Conservation (phyloP, 2,797 vertebrate species). For the Phoxinus dragarum region DNA sequence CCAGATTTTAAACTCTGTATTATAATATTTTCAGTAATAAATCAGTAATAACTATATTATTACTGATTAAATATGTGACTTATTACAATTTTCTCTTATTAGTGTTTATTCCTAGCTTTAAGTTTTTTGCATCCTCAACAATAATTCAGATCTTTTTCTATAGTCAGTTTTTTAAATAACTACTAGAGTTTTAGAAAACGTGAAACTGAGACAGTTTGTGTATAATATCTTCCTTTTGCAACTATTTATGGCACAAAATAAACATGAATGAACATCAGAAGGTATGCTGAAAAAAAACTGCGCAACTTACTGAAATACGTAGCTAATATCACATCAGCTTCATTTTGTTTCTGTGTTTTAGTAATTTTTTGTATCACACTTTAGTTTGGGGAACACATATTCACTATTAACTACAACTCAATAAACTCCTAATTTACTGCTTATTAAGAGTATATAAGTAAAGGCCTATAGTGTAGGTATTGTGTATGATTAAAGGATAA, state of each 20-base stretch:
- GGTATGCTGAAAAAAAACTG: not conserved
- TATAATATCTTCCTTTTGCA: not conserved
- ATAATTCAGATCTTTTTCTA: not conserved
- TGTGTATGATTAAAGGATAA: too few species aligned
- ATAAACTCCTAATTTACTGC: not conserved
- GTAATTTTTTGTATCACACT: not conserved
- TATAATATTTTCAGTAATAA: not conserved
- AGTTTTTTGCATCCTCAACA: not conserved
- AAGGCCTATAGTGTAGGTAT: too few species aligned
- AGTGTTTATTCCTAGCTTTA: not conserved
- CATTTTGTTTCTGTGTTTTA: too few species aligned
- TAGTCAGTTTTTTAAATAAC: not conserved
- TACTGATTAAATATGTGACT: not conserved
- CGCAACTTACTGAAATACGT: not conserved
- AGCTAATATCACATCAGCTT: not conserved
- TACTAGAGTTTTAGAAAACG: not conserved
- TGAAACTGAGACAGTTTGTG: not conserved
- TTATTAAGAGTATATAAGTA: not conserved
- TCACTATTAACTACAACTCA: not conserved
- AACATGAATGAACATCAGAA: not conserved
- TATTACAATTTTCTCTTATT: not conserved
- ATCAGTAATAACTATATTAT: not conserved
- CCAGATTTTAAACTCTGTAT: conserved; percentile 9
- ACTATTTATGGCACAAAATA: not conserved
- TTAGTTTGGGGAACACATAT: not conserved